These are phyloP conservation scores for Garra rufa DNA, from an alignment of 2,113 vertebrate species.

Conservation along the genomic window DNA sequence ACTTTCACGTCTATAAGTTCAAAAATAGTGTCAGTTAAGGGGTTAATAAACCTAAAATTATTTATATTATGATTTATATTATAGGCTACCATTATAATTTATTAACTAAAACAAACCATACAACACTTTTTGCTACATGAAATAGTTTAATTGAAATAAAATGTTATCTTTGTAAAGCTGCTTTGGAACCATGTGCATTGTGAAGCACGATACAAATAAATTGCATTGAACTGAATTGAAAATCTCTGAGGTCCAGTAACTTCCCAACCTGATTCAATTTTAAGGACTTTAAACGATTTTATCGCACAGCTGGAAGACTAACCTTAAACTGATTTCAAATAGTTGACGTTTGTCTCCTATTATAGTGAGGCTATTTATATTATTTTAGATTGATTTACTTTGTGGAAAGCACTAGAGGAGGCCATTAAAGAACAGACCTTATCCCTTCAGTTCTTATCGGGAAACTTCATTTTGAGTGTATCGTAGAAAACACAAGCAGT, in stretches of 20 bases:
- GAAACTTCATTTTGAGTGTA: constrained; percentile 11
- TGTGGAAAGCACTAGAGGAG: not conserved
- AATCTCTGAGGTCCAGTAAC: not conserved
- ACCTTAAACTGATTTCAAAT: constrained; percentile 13
- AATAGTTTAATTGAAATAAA: too few species aligned
- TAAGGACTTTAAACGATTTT: not conserved
- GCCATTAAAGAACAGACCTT: constrained; percentile 4
- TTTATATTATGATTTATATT: too few species aligned
- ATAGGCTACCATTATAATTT: too few species aligned
- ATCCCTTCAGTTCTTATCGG: not conserved
- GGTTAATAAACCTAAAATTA: too few species aligned
- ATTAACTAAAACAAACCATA: too few species aligned
- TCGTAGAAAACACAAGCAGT: constrained; percentile 9
- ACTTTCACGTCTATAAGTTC: too few species aligned
- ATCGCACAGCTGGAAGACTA: not conserved
- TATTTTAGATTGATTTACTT: constrained; percentile 17
- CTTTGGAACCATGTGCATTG: not conserved
- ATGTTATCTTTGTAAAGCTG: not conserved
- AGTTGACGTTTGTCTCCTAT: not conserved
- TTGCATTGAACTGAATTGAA: not conserved
- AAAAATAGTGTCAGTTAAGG: too few species aligned
- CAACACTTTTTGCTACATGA: too few species aligned
- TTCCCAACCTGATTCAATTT: not conserved
- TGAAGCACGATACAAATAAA: not conserved
- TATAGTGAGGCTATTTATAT: not conserved